A percentile compares a stretch with the other conserved stretches of the same genome.
These are phyloP conservation scores for Brachionus rotundiformis DNA, from an alignment of 1,140 invertebrate species.

Conservation along the genomic window DNA sequence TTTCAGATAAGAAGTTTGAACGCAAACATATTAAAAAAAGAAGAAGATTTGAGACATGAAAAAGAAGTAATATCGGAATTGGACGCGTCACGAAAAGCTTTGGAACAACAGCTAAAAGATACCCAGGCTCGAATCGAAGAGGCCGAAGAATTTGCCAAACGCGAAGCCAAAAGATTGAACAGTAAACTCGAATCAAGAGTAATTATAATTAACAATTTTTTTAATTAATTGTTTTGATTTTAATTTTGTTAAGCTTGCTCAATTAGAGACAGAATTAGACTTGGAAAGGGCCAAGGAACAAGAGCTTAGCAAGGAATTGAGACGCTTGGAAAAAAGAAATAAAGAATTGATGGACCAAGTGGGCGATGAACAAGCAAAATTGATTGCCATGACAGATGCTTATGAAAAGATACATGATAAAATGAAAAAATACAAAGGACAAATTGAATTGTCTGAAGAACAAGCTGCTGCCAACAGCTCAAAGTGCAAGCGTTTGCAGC, in stretches of 20 bases:
- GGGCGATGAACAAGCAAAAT: slow-evolving; percentile 51
- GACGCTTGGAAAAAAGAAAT: slow-evolving; percentile 38
- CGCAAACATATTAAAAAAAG: slow-evolving; percentile 18
- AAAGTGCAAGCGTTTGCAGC: slow-evolving; percentile 36
- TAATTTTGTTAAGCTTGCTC: slow-evolving; percentile 1
- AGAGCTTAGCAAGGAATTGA: slow-evolving; percentile 48
- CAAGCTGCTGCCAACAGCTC: slow-evolving; percentile 42
- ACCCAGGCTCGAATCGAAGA: slow-evolving; percentile 39
- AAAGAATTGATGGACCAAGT: slow-evolving; percentile 49
- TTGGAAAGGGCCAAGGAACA: slow-evolving; percentile 42
- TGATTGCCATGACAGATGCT: slow-evolving; percentile 45
- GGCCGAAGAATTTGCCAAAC: slow-evolving; percentile 49
- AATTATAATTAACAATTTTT: neutral
- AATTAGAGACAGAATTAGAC: slow-evolving; percentile 45
- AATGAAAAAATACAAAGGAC: slow-evolving; percentile 47
- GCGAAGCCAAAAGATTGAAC: slow-evolving; percentile 43
- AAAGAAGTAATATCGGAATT: slow-evolving; percentile 11
- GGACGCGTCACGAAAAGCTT: neutral
- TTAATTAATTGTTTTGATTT: neutral
- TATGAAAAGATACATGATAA: slow-evolving; percentile 48
- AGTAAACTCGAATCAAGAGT: slow-evolving; percentile 49
- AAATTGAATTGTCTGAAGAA: slow-evolving; percentile 51
- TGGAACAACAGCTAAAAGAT: slow-evolving; percentile 49
- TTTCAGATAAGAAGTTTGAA: slow-evolving; percentile 39
- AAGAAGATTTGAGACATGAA: slow-evolving; percentile 50